These are phyloP conservation scores for Bathynomus jamesi DNA, from an alignment of 1,140 invertebrate genomes.

Conservation along the genomic window DNA sequence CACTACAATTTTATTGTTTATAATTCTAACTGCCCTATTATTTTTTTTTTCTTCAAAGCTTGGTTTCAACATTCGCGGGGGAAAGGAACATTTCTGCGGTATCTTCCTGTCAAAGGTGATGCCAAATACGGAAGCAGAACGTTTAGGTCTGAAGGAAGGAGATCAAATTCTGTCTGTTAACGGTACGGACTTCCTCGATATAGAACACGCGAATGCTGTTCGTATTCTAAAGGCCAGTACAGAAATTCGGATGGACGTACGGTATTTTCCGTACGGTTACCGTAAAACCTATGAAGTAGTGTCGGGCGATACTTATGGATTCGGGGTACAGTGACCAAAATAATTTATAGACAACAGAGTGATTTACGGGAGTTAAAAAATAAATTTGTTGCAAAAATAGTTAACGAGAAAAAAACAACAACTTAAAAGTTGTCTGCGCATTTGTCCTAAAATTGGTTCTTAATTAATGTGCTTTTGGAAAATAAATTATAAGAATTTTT, in stretches of 20 bases:
- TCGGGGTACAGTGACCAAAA: not conserved
- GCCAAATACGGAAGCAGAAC: constrained; percentile 42
- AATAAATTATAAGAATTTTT: no score
- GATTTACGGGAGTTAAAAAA: no score
- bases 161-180: constrained; percentile 45
- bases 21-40: not conserved
- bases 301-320: not conserved
- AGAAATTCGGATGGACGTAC: constrained; percentile 15
- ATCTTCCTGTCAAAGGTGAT: constrained; percentile 45
- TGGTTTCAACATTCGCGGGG: constrained; percentile 45
- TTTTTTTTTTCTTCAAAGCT: constrained; percentile 36
- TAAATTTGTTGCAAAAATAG: no score
- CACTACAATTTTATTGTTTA: not conserved
- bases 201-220: constrained; percentile 42
- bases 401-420: no score
- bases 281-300: constrained; percentile 17
- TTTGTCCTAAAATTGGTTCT: no score
- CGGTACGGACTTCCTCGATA: constrained; percentile 41
- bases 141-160: constrained; percentile 42
- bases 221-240: constrained; percentile 16
- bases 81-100: constrained; percentile 43
- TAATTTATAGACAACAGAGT: no score
- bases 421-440: no score
- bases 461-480: no score
- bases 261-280: constrained; percentile 25